phyloP scores from a whole-genome alignment of 2,113 vertebrate species.

The Ornithorhynchus anatinus region DNA sequence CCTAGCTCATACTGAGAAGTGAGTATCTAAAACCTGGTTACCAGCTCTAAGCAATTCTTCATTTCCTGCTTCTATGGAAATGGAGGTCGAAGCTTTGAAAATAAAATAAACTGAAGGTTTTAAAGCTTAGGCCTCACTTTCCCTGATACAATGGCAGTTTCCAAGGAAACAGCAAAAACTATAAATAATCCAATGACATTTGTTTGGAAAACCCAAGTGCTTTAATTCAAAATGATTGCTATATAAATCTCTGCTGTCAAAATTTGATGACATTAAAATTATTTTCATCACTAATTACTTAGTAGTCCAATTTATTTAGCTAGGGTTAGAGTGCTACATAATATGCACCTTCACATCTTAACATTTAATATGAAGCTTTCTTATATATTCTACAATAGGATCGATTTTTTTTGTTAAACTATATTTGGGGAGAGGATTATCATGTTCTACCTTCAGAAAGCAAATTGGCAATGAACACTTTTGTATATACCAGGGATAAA shows the following conservation, averaged over 20 bases:
- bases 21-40: constrained; percentile 44
- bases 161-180: constrained; percentile 4
- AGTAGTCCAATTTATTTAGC: not conserved
- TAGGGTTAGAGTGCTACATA: not conserved
- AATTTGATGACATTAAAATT: not conserved
- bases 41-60: constrained; percentile 4
- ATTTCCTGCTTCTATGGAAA: constrained; percentile 20
- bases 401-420: not conserved
- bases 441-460: not conserved
- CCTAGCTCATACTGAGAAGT: constrained; percentile 39
- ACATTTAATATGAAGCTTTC: not conserved
- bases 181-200: not conserved
- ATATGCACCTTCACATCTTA: not conserved
- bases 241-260: too few relatives aligned
- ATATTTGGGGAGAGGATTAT: not conserved
- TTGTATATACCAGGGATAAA: too few relatives aligned
- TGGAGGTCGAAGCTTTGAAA: constrained; percentile 36
- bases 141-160: not conserved
- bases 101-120: constrained; percentile 10
- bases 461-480: not conserved
- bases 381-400: not conserved
- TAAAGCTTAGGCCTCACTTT: not conserved
- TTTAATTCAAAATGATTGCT: too few relatives aligned
- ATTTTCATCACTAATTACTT: not conserved
- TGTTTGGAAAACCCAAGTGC: not conserved